Percentiles rank a stretch among this genome's conserved stretches.
phyloP scores from a whole-genome alignment of 2,888 invertebrate genomes.

The Troglohyphantes excavatus region DNA sequence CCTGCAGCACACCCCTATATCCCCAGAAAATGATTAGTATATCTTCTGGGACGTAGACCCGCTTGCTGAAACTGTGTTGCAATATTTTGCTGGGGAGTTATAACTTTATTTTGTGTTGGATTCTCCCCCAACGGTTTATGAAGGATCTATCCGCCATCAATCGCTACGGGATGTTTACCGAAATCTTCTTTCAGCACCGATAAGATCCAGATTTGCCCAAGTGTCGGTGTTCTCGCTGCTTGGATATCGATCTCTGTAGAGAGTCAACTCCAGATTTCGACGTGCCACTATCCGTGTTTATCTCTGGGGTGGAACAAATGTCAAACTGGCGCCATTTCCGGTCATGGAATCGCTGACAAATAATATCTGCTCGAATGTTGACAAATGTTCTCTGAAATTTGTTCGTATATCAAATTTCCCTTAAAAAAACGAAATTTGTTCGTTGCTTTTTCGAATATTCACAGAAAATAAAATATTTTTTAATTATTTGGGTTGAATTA shows the following conservation, averaged over 20 bases:
- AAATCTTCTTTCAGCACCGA: constrained; percentile 37
- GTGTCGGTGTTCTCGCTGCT: constrained; percentile 38
- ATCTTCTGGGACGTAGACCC: constrained; percentile 14
- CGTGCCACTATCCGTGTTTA: constrained; percentile 26
- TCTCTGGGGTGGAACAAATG: constrained; percentile 6
- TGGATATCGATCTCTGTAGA: constrained; percentile 49
- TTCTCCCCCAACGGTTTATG: constrained; percentile 27
- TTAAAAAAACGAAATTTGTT: too few species aligned
- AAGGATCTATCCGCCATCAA: constrained; percentile 33
- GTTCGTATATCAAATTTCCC: too few species aligned
- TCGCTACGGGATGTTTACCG: constrained; percentile 58
- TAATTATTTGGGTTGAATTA: too few species aligned
- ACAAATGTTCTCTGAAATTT: too few species aligned
- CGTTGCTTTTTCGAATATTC: too few species aligned
- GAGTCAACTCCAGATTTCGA: not conserved
- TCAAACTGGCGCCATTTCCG: constrained; percentile 13
- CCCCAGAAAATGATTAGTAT: constrained; percentile 49
- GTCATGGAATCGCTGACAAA: too few species aligned
- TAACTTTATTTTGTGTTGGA: constrained; percentile 35
- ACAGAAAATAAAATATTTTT: too few species aligned
- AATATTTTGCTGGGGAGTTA: constrained; percentile 18
- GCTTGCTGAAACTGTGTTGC: constrained; percentile 14
- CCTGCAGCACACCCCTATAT: not conserved
- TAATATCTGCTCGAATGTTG: too few species aligned
- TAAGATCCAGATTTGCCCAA: constrained; percentile 46